Conservation (phyloP, 2,797 vertebrate species). For the Anguilla obscura region DNA sequence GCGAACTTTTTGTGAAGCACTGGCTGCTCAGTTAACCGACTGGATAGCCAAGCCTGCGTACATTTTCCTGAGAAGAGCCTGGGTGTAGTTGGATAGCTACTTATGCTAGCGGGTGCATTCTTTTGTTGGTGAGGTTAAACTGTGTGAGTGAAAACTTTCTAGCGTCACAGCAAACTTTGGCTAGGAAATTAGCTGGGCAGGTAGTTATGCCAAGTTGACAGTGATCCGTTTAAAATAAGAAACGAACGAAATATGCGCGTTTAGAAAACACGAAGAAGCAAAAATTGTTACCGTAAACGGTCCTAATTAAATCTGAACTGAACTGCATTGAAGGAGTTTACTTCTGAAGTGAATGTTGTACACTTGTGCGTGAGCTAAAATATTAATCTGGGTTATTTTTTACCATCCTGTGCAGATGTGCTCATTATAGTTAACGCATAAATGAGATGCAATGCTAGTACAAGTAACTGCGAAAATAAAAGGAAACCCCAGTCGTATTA, state of each 20-base stretch:
- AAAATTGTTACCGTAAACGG: background rate
- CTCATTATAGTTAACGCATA: background rate
- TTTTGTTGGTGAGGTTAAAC: background rate
- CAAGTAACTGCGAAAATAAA: too few species aligned
- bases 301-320: background rate
- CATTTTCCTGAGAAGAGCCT: background rate
- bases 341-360: background rate
- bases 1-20: background rate
- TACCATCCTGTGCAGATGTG: background rate
- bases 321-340: too few species aligned
- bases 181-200: background rate
- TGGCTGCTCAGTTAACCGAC: background rate
- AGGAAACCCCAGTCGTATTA: background rate
- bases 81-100: background rate
- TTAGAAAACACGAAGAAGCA: background rate
- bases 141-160: background rate
- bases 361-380: background rate
- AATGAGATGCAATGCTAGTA: too few species aligned
- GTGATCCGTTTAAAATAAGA: background rate
- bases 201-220: background rate
- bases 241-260: background rate
- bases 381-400: background rate
- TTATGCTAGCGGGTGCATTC: background rate
- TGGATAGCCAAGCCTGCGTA: background rate
- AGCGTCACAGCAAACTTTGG: background rate